Conservation (phyloP, 1,140 invertebrate genomes). For the Geopemphigus sp. region DNA sequence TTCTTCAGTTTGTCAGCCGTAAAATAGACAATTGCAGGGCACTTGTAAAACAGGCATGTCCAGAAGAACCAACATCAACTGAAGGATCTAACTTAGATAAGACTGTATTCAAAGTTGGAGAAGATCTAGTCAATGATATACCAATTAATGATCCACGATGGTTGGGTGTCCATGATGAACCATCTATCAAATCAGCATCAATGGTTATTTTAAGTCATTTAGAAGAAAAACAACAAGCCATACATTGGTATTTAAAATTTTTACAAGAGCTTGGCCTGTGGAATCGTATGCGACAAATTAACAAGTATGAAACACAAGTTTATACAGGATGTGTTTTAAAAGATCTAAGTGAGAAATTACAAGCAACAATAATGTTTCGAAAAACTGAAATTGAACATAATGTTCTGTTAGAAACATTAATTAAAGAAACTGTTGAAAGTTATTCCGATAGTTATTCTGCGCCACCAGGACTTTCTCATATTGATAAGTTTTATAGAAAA, state of each 20-base stretch:
- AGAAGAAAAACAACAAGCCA: constrained; percentile 78
- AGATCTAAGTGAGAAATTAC: constrained; percentile 73
- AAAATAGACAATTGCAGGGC: constrained; percentile 40
- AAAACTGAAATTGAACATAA: constrained; percentile 55
- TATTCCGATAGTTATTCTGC: constrained; percentile 20
- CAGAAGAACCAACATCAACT: constrained; percentile 19
- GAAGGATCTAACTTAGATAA: constrained; percentile 37
- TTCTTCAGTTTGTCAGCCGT: constrained; percentile 41
- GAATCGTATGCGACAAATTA: constrained; percentile 65
- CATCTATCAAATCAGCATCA: constrained; percentile 56
- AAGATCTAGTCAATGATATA: constrained; percentile 75
- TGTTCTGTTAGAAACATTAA: constrained; percentile 37
- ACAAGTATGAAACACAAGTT: constrained; percentile 61
- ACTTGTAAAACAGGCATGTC: constrained; percentile 42
- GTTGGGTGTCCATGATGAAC: constrained; percentile 56
- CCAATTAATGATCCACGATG: constrained; percentile 86
- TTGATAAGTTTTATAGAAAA: constrained; percentile 44
- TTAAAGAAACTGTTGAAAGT: constrained; percentile 32
- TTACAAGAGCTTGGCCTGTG: constrained; percentile 72
- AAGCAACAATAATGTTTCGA: constrained; percentile 69
- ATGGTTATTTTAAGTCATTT: constrained; percentile 81
- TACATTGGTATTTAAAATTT: constrained; percentile 72
- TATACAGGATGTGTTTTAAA: constrained; percentile 68
- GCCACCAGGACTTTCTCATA: constrained; percentile 31
- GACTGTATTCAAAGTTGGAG: constrained; percentile 45